Conservation (phyloP, 2,797 vertebrate genomes). For the Pseudocheirus occidentalis region DNA sequence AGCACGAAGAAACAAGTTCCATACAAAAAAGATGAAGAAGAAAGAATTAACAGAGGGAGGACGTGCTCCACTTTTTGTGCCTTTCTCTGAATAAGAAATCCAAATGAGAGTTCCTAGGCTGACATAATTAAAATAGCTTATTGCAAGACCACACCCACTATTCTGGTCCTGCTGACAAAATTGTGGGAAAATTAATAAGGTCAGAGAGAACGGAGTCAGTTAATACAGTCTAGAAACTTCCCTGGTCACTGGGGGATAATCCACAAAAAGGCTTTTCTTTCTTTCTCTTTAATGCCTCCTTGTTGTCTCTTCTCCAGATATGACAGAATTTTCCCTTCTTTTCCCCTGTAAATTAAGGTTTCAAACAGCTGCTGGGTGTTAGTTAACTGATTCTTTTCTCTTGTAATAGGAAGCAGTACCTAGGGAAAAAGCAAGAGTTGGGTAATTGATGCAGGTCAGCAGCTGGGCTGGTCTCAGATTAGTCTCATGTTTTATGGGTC, state of each 20-base stretch:
- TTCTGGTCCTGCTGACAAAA: neutral
- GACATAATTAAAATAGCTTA: neutral
- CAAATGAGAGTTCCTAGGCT: neutral
- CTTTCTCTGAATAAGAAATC: neutral
- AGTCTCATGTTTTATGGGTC: neutral
- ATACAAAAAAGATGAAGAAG: neutral
- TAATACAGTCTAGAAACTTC: neutral
- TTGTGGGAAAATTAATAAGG: neutral
- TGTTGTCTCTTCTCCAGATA: neutral
- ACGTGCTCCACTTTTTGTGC: neutral
- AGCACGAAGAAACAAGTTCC: neutral
- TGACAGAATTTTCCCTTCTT: neutral
- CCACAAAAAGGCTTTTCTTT: neutral
- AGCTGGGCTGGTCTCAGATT: conserved; percentile 3
- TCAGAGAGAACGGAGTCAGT: too few species aligned
- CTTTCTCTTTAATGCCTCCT: neutral
- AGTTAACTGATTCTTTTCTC: neutral
- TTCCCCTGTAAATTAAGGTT: neutral
- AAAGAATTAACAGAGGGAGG: neutral
- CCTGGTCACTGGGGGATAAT: neutral
- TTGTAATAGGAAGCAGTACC: neutral
- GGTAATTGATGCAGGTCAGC: neutral
- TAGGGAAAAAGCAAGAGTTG: neutral
- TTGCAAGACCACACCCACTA: neutral
- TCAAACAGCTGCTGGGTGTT: neutral